Base-by-base conservation (phyloP, 1,140 invertebrate species). In the Liolophura sinensis region DNA sequence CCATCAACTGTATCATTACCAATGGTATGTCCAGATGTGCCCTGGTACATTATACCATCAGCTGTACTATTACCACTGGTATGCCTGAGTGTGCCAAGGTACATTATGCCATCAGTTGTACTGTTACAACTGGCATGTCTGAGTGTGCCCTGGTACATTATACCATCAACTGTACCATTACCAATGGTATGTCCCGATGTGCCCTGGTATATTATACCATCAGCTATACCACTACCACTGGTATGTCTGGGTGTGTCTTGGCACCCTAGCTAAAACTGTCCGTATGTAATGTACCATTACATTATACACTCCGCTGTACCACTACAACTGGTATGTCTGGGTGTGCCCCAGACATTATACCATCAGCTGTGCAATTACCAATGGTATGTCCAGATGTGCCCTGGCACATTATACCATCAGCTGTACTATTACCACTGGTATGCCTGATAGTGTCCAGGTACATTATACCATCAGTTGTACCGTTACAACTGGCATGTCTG, bases 161-260 rank as follows among this genome's bases (percentile, higher is more conserved):
- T 9, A 40, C 31, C 31, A 3, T 5, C 31, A 5, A 5, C 3
- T 40, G 3, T 5, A 40, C 9, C 31, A 40, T 68, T 74, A 86
- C 95, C 96, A 87, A 94, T 92, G 0, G 97, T 99, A 79, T 99
- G 97, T 24, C 97, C 97, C 0, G 97, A 97, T 0, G 97, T 99
- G 12, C 90, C 3, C 31, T 40, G 31, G 3, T 9, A 40, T 9
- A 40, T 40, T 40, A 40, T 9, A 40, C 31, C 31, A 3, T 5
- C 31, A 5, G 3, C 3, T 40, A 3, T 5, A 40, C 9, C 31
- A 40, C 67, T 74, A 86, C 95, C 96, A 87, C 94, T 92, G 0
- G 97, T 99, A 79, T 99, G 97, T 24, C 97, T 97, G 0, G 97
- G 97, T 0, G 97, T 99, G 12, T 90, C 85, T 51, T 91, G 78